Evolutionary conservation across 2,797 vertebrate species (phyloP), one percentile per base, ranked within the genome.

Genomic region (Gobionotothen gibberifrons): DNA sequence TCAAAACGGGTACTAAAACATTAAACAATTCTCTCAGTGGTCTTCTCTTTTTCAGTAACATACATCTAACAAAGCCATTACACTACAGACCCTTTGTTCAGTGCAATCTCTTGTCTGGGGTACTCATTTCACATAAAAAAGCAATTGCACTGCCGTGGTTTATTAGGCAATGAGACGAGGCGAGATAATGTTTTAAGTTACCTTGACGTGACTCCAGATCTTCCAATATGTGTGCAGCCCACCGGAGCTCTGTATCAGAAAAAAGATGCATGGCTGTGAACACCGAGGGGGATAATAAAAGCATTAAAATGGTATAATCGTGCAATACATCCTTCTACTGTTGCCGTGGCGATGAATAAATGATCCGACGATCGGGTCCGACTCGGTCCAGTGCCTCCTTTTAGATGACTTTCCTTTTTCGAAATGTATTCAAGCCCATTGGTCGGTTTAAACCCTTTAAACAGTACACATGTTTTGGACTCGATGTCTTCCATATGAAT

Each of bases 51-150:
- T n/a, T 69, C 36, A 17, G 16, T 15, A 29, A 68, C 4, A 36
- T 21, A 26, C 29, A 44, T 46, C 21, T 11, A 58, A n/a, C 46
- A 17, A 22, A 58, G 21, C 53, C 49, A 44, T 40, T 19, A 56
- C 11, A 43, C 16, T 15, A 21, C 36, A 49, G 43, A 46, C 19
- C 17, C 44, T 51, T 36, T 43, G 59, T 44, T 67, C 32, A 49
- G 17, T 2, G 6, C 3, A 1, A 22, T 15, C 64, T 6, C 22
- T 5, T 8, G 51, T 55, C 44, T 42, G 1, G 11, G 17, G 21
- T 11, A 56, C 63, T 67, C 19, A 39, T 7, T 21, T 16, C 55
- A 26, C 47, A 10, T 54, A 32, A 53, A 53, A 62, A n/a, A 44
- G 3, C 4, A 9, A 55, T 21, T 65, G 39, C 61, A 44, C 70